These are phyloP conservation scores for Heliopora coerulea DNA, from an alignment of 92 coral and sea anemone species.

Conservation along the genomic window DNA sequence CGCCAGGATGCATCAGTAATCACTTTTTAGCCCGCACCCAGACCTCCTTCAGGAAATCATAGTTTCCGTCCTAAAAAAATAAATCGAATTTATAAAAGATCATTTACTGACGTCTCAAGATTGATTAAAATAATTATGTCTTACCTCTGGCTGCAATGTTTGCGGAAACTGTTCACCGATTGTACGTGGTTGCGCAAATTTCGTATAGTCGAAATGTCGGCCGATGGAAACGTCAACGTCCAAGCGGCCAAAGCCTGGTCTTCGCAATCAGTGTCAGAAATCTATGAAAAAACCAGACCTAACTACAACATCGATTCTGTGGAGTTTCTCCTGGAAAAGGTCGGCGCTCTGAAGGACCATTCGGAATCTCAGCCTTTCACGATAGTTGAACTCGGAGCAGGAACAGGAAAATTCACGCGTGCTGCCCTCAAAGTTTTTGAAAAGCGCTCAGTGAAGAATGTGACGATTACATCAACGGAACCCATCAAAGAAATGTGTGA, in stretches of 20 bases:
- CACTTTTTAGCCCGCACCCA: too few species aligned
- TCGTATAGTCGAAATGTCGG: too few species aligned
- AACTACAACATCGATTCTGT: constrained; percentile 70
- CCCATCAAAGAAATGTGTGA: constrained; percentile 64
- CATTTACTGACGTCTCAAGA: too few species aligned
- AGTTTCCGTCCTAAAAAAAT: too few species aligned
- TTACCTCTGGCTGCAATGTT: too few species aligned
- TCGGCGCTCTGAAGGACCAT: constrained; percentile 56
- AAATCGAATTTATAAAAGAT: too few species aligned
- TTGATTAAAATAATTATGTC: too few species aligned
- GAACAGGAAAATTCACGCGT: constrained; percentile 86
- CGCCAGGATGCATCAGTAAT: too few species aligned
- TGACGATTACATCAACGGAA: constrained; percentile 70
- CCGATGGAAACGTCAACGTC: neutral
- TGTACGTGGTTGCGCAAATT: too few species aligned
- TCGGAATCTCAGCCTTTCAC: constrained; percentile 37
- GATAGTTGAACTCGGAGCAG: constrained; percentile 74
- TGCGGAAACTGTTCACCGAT: too few species aligned
- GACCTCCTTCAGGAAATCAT: too few species aligned
- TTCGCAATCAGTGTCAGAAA: neutral
- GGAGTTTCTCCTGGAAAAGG: constrained; percentile 62
- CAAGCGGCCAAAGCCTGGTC: neutral
- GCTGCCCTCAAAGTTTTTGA: constrained; percentile 55
- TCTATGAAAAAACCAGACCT: constrained; percentile 81
- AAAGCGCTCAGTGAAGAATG: constrained; percentile 46